Base-by-base conservation (phyloP, 2,888 invertebrate species). In the Cybosia mesomella region DNA sequence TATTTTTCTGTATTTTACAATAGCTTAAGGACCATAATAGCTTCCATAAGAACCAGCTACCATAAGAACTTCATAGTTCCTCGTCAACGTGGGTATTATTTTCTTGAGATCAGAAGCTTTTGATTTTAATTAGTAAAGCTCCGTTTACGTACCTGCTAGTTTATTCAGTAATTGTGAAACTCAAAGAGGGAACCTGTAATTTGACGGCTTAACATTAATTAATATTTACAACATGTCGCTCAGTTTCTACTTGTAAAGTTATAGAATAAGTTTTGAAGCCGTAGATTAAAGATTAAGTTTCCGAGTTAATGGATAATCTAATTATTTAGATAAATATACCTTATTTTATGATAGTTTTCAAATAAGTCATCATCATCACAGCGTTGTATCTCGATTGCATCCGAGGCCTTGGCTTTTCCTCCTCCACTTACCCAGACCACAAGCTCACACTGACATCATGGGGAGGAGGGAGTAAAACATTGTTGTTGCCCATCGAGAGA, bases 121-220 rank as follows among this genome's bases (percentile, higher is more conserved):
- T 7, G 43, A 55, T 24, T 21, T 55, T 55, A 55, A 55, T 55
- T 55, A 55, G 24, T 24, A 55, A 15, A 24, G 22, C 24, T 55
- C 21, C n/a, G 18, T 49, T n/a, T n/a, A 49, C n/a, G 8, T n/a
- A 49, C 49, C 49, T n/a, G 24, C 13, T 28, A 55, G 24, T 21
- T 55, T 55, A 55, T 28, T 55, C 24, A 55, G 24, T 55, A 55
- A 55, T 24, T 28, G 7, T n/a, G 11, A 55, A 55, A 55, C 28
- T 24, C 21, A 18, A 55, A 55, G 55, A 5, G 8, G 22, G 24
- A 5, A 21, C 15, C 9, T 55, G 22, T 55, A 21, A 24, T 55
- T 55, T 55, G 55, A 15, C 24, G 18, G 24, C 55, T 55, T 22
- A 55, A 55, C 24, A 15, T 55, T 55, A 55, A 55, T 55, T 55